Conservation (phyloP, 2,888 invertebrate genomes). For the Trachelus stipa region DNA sequence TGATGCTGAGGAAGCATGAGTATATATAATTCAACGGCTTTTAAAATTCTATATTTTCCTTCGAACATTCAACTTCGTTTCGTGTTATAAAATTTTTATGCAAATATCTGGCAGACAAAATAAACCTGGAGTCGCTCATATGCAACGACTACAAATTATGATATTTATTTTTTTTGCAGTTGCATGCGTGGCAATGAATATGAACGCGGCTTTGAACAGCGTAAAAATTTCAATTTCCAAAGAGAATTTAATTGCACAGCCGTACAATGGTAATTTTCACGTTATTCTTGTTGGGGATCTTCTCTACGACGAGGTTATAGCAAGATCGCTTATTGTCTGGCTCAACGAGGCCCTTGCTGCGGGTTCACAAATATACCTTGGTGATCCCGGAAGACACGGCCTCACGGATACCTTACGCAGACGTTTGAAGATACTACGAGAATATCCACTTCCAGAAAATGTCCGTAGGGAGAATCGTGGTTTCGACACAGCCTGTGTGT, state of each 20-base stretch:
- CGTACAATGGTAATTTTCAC: conserved; percentile 64
- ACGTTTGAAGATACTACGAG: conserved; percentile 63
- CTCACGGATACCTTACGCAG: conserved; percentile 63
- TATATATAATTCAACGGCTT: not conserved
- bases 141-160: not conserved
- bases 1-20: not conserved
- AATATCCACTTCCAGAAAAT: conserved; percentile 67
- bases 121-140: not conserved
- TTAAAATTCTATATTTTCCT: not conserved
- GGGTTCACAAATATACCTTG: conserved; percentile 67
- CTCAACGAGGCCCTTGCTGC: conserved; percentile 50
- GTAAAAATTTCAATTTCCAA: conserved; percentile 62
- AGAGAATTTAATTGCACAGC: conserved; percentile 67
- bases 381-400: conserved; percentile 74
- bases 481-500: conserved; percentile 69
- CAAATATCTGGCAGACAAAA: not conserved
- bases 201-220: conserved; percentile 70
- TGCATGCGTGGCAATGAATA: conserved; percentile 67
- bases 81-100: not conserved
- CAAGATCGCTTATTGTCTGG: conserved; percentile 70
- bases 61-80: not conserved
- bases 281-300: conserved; percentile 77
- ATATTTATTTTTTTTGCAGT: conserved; percentile 62
- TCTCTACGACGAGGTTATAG: conserved; percentile 75
- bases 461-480: conserved; percentile 71